Evolutionary conservation across 2,113 vertebrate genomes (phyloP), one percentile per base, ranked within the genome.

Genomic region (Saccopteryx leptura): DNA sequence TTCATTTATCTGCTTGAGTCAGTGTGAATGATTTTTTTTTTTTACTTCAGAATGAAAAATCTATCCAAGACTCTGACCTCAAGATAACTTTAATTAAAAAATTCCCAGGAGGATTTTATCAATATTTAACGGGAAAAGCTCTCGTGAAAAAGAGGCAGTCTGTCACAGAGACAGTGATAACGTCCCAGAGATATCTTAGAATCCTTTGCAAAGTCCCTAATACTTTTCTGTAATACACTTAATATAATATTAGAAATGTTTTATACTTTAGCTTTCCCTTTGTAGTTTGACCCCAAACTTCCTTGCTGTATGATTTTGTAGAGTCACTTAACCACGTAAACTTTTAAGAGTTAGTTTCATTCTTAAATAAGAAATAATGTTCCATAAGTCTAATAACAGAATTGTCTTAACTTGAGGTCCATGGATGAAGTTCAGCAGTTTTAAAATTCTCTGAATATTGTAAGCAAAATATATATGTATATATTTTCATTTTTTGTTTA

Each of bases 41-140:
- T 86, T 90, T 58, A 21, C 65, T 90, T 92, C 18, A 91, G 52
- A 76, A 80, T 68, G 23, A 71, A 39, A 71, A 93, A 81, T 9
- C 54, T n/a, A 50, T 46, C 60, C 69, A 84, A 84, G 65, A 26
- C 9, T 65, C 39, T 93, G 82, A 90, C 48, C 58, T 95, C 71
- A 92, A 92, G 54, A 85, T 87, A 78, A 13, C 39, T 91, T 60
- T 87, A 85, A 97, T 87, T 93, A 96, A 96, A 96, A 96, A 95
- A 92, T 93, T 87, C 91, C 65, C 79, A 95, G 88, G 92, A 92
- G 83, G 54, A 61, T 76, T 84, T 83, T 18, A 91, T 93, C 76
- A 96, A 79, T 94, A 94, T 85, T 96, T 95, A 91, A 58, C 60
- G 24, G 1, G 18, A 19, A 85, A 90, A 61, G 52, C 54, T 76